These are phyloP conservation scores for Caenorhabditis briggsae DNA, from an alignment of 1,140 invertebrate genomes.

Conservation along the genomic window DNA sequence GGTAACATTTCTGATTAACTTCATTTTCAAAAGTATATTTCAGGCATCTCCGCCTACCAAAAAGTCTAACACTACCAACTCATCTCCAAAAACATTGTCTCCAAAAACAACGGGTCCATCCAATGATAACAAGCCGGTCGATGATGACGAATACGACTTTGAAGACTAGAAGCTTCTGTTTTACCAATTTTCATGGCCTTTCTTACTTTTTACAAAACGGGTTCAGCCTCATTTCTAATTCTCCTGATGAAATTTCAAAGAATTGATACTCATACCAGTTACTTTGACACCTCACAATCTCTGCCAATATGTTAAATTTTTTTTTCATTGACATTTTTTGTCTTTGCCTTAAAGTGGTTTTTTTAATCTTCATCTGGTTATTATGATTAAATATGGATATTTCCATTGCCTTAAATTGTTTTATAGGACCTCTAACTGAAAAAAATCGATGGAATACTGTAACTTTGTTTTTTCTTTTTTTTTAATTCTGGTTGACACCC, in stretches of 20 bases:
- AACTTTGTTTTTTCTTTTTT: too few species aligned
- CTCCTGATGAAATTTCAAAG: neutral
- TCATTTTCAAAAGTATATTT: neutral
- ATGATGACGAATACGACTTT: neutral
- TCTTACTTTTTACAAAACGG: neutral
- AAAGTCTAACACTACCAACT: neutral
- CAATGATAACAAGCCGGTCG: neutral
- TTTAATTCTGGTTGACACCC: too few species aligned
- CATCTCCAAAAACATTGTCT: neutral
- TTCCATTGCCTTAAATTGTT: too few species aligned
- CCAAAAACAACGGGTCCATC: neutral
- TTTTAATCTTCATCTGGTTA: too few species aligned
- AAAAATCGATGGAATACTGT: too few species aligned
- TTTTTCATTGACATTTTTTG: too few species aligned
- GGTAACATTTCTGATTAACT: neutral
- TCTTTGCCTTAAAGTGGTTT: too few species aligned
- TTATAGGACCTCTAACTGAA: too few species aligned
- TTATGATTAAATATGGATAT: too few species aligned
- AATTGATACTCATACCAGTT: slow-evolving; percentile 25
- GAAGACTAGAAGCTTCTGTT: neutral
- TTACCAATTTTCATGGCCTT: neutral
- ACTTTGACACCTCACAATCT: neutral
- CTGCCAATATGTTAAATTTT: neutral
- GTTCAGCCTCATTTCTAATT: neutral
- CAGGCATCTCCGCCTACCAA: slow-evolving; percentile 3